Evolutionary conservation across 64 coral and sea anemone species (phyloP).

Genomic region (Catalaphyllia jardinei): DNA sequence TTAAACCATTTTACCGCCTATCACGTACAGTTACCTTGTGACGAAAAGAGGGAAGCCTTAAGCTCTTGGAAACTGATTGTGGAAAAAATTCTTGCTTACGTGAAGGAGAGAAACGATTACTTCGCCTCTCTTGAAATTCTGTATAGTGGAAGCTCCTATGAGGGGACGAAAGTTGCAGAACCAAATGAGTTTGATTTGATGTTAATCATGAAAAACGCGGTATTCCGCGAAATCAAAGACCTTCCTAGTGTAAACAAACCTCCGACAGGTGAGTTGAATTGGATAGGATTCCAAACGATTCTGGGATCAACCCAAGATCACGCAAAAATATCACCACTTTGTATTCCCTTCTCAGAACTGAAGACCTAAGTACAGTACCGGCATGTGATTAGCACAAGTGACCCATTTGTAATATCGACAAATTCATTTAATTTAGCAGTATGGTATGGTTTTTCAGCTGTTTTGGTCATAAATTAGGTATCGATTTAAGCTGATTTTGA

Average conservation of each 20-base stretch:
- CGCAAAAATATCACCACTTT: too few relatives aligned
- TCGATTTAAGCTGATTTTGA: too few relatives aligned
- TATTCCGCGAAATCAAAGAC: background rate
- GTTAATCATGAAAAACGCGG: constrained; percentile 35
- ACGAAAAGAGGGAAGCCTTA: background rate
- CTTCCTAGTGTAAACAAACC: background rate
- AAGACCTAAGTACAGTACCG: too few relatives aligned
- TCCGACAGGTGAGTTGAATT: background rate
- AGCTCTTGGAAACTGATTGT: constrained; percentile 33
- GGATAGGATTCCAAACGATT: too few relatives aligned
- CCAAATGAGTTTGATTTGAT: constrained; percentile 76
- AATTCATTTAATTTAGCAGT: too few relatives aligned
- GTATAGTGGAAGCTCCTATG: constrained; percentile 57
- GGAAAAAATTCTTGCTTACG: constrained; percentile 6
- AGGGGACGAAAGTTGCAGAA: constrained; percentile 54
- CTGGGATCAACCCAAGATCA: too few relatives aligned
- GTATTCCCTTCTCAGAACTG: too few relatives aligned
- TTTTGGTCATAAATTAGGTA: too few relatives aligned
- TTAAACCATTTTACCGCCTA: background rate
- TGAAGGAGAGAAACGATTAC: constrained; percentile 19
- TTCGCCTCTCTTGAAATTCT: background rate
- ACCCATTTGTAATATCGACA: too few relatives aligned
- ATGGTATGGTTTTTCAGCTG: too few relatives aligned
- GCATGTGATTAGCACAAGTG: too few relatives aligned
- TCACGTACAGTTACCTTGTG: background rate